Evolutionary conservation across 2,797 vertebrate genomes (phyloP).

Genomic region (Crossoptilon crossoptilon): DNA sequence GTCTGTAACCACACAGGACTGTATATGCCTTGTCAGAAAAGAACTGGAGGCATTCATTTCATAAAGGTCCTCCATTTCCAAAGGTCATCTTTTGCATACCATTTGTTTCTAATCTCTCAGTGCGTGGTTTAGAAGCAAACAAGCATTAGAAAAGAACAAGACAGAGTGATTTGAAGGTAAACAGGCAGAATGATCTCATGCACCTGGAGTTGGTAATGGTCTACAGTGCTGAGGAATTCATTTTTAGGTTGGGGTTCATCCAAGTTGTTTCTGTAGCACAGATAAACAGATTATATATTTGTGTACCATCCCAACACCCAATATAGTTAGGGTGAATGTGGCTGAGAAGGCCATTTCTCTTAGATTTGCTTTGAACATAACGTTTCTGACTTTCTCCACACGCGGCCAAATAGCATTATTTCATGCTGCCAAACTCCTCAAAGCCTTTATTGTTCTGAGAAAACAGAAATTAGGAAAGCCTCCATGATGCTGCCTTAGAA

Average conservation of each 20-base stretch:
- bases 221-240: neutral
- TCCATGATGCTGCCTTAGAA: neutral
- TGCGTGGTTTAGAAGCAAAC: constrained; percentile 45
- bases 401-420: neutral
- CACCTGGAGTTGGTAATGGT: neutral
- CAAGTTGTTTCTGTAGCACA: neutral
- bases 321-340: neutral
- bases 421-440: neutral
- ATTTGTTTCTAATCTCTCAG: constrained; percentile 45
- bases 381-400: neutral
- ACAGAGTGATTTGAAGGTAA: neutral
- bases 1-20: neutral
- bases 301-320: neutral
- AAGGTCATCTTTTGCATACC: constrained; percentile 48
- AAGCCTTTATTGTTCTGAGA: neutral
- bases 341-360: neutral
- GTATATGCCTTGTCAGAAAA: constrained; percentile 8
- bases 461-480: neutral
- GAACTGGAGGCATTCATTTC: constrained; percentile 3
- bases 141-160: constrained; percentile 8
- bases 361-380: neutral
- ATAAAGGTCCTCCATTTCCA: constrained; percentile 26
- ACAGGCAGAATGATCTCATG: constrained; percentile 27
- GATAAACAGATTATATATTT: neutral
- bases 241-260: neutral